Base-by-base conservation (phyloP, 2,113 vertebrate species). In the Pelobates fuscus region DNA sequence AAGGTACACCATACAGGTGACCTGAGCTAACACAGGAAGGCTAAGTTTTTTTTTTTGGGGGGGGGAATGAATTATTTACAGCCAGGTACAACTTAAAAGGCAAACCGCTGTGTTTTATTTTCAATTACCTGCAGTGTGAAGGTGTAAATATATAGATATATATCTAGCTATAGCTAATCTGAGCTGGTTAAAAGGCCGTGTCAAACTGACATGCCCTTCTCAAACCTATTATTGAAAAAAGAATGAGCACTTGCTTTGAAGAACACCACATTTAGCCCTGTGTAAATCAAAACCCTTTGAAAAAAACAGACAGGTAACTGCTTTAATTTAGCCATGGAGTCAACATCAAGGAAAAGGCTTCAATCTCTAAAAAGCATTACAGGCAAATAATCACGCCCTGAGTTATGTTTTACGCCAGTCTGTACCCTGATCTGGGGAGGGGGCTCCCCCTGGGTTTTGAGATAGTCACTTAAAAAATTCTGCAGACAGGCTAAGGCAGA, bases 211-310 rank as follows among this genome's bases (percentile, higher is more conserved):
- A 18, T 63, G 60, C 29, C 17, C n/a, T 10, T 32, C 2, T 29
- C n/a, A 32, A 61, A 24, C 24, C 25, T 27, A 60, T 26, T 60
- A 26, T 60, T 17, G 17, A 60, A 26, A 24, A n/a, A 60, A 10
- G 15, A 58, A 58, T 58, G 58, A 60, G 14, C 14, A 8, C 10
- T 18, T 8, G 59, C 71, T 74, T 74, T 58, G 62, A 66, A 66
- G 52, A 44, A 21, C 24, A 46, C 30, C 30, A 52, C 52, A 58
- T 66, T 29, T 32, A 64, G 21, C 21, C 23, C 27, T 8, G n/a
- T 17, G 12, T 41, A 44, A 66, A 66, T 27, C 71, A 74, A 74
- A 57, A 49, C 71, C 30, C 49, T 43, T 66, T 43, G 23, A 63
- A 43, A 58, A 20, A 29, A 24, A 55, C 11, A 29, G 30, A n/a